These are phyloP conservation scores for Xanthorhoe designata DNA, from an alignment of 2,888 invertebrate genomes.

Conservation along the genomic window DNA sequence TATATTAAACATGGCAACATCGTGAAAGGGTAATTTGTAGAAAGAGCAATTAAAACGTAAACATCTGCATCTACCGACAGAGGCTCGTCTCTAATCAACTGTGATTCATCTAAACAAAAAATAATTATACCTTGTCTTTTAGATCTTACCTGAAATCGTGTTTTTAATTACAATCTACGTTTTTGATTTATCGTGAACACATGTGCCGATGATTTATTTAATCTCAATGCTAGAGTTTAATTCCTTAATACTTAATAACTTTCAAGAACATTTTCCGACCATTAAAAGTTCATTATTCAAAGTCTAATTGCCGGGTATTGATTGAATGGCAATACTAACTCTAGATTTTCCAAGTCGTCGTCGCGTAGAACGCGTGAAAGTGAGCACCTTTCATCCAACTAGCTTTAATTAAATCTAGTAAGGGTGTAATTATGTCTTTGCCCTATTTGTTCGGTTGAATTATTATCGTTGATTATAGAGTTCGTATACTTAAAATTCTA, in stretches of 20 bases:
- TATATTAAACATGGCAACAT: slow-evolving; percentile 53
- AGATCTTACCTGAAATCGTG: slow-evolving; percentile 77
- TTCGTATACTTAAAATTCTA: slow-evolving; percentile 69
- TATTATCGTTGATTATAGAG: slow-evolving; percentile 76
- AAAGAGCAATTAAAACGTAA: slow-evolving; percentile 75
- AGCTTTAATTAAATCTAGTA: slow-evolving; percentile 73
- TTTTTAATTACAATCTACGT: slow-evolving; percentile 78
- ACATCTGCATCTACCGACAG: slow-evolving; percentile 74
- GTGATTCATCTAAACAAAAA: slow-evolving; percentile 82
- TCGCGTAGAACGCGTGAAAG: slow-evolving; percentile 75
- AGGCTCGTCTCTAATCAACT: slow-evolving; percentile 75
- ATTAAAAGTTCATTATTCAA: slow-evolving; percentile 51
- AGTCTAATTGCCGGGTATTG: slow-evolving; percentile 61
- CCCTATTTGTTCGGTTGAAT: slow-evolving; percentile 75
- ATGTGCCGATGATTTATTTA: slow-evolving; percentile 73
- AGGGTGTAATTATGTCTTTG: slow-evolving; percentile 79
- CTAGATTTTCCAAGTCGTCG: slow-evolving; percentile 54
- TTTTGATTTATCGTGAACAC: slow-evolving; percentile 76
- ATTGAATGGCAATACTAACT: slow-evolving; percentile 60
- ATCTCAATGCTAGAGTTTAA: slow-evolving; percentile 42
- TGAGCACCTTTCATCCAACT: slow-evolving; percentile 77
- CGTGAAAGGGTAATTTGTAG: slow-evolving; percentile 73
- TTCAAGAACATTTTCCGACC: slow-evolving; percentile 20
- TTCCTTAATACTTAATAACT: slow-evolving; percentile 22
- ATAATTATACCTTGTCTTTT: slow-evolving; percentile 79